Base-by-base conservation (phyloP, 2,797 vertebrate species). In the Melanitta fusca region DNA sequence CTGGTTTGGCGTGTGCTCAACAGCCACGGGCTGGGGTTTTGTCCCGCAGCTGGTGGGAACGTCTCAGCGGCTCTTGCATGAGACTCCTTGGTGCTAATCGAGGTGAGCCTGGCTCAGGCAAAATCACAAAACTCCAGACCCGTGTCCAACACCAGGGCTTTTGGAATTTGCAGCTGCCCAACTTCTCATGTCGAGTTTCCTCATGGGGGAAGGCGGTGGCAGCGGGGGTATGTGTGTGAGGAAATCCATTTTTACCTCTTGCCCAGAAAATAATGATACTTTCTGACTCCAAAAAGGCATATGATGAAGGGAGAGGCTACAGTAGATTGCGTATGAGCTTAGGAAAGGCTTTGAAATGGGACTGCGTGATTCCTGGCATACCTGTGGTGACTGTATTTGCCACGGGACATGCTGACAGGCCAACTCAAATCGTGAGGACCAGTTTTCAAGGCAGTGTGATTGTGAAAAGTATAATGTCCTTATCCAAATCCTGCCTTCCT, bases 101-200 rank as follows among this genome's bases (percentile, higher is more conserved):
- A 72, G 80, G 82, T 79, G 85, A 53, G 36, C 8, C 10, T 77
- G 80, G 28, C 54, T 84, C n/a, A 56, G 60, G 66, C 38, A 73
- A 82, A 81, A 41, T 43, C 34, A 68, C 77, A 64, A 8, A 20
- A 68, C 73, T 80, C 43, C 71, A 41, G 32, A 85, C 28, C 28
- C 4, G 2, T 2, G 4, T 71, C 28, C 32, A 49, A 4, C n/a
- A 18, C 73, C 3, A 43, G 36, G 27, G 34, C 78, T 81, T 81
- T 60, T 93, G 94, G 78, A 95, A 95, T 82, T 74, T 86, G 93
- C 85, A 94, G 90, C 94, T 95, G 91, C 64, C 56, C 53, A 19
- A 45, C 34, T 75, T 72, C 54, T 58, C 28, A 7, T 64, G 39
- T 54, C 6, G 34, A 43, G 15, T 53, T 71, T 51, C 41, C 73